Evolutionary conservation across 2,888 invertebrate species (phyloP), one percentile per base, ranked within the genome.

Genomic region (Brachyopa scutellaris): DNA sequence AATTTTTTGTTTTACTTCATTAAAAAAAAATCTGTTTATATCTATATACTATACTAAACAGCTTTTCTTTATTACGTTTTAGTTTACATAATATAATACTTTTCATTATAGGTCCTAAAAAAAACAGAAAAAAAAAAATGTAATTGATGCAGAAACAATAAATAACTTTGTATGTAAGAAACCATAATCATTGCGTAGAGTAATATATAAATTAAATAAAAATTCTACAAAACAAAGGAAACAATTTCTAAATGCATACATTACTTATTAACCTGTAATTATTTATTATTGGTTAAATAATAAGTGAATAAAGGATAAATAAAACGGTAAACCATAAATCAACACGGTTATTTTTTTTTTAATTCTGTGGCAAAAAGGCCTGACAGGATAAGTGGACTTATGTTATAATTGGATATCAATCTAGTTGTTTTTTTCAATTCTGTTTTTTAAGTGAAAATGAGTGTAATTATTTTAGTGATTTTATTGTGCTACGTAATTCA

Each of bases 161-260:
- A 82, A 70, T 66, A 70, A 82, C 73, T 82, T 82, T 82, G 82
- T 82, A 82, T 82, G 82, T 82, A 82, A 82, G 82, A 61, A 82
- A 72, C 61, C 77, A 82, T 82, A 77, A 82, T 82, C 77, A 82
- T 77, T 82, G 57, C 70, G 66, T 76, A 82, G 77, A 66, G 19
- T 82, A 82, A 82, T 76, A 80, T 80, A 82, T 82, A 62, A 82
- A 72, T 66, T 61, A 72, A 77, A 66, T 66, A 59, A 59, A 80
- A 77, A 49, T 33, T 76, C 74, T 76, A 69, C 59, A 80, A 29
- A 69, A 53, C 42, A 64, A 73, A 38, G 47, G 49, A 77, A 72
- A 77, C 64, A 64, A 82, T 59, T 76, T 80, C 62, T 69, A 77
- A 70, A 77, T 72, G 77, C 82, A 72, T 77, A 77, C 45, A 77